Percentiles rank a stretch among this genome's conserved stretches.
These are phyloP conservation scores for Eremophila alpestris DNA, from an alignment of 2,797 vertebrate species.

Conservation along the genomic window DNA sequence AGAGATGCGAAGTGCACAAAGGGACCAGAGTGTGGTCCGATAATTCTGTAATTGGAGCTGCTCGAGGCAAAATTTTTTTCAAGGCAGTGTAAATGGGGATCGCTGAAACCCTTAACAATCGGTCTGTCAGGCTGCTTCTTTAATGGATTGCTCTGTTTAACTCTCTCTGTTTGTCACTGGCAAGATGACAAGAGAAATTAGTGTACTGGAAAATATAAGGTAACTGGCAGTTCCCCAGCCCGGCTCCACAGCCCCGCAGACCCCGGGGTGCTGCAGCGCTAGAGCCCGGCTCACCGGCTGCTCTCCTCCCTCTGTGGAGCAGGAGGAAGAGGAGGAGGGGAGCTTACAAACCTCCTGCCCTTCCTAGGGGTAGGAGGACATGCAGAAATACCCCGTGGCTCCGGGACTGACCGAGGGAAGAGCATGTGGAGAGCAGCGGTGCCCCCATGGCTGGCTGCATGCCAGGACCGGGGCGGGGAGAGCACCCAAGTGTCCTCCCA, in stretches of 20 bases:
- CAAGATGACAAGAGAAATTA: slow-evolving; percentile 60
- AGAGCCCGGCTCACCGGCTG: not conserved
- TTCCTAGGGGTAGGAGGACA: not conserved
- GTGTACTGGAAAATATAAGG: slow-evolving; percentile 59
- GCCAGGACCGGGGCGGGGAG: not conserved
- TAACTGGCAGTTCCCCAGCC: slow-evolving; percentile 47
- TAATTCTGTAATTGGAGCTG: slow-evolving; percentile 70
- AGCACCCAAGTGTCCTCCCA: not conserved
- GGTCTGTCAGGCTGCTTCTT: slow-evolving; percentile 47
- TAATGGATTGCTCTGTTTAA: slow-evolving; percentile 58
- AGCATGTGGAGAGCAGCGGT: not conserved
- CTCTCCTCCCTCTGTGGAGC: not conserved
- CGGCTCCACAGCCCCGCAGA: not conserved
- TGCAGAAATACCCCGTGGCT: not conserved
- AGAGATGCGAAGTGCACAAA: slow-evolving; percentile 59
- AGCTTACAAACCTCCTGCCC: not conserved
- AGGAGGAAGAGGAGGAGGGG: not conserved
- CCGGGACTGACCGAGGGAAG: not conserved
- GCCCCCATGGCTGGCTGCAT: not conserved
- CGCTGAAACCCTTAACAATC: slow-evolving; percentile 52
- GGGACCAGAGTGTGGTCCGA: slow-evolving; percentile 58
- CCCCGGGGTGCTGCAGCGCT: not conserved
- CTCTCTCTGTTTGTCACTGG: slow-evolving; percentile 61
- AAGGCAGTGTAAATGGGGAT: slow-evolving; percentile 57
- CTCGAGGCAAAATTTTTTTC: slow-evolving; percentile 43